Evolutionary conservation across 2,888 invertebrate genomes (phyloP).

Genomic region (Pachydiplax longipennis): DNA sequence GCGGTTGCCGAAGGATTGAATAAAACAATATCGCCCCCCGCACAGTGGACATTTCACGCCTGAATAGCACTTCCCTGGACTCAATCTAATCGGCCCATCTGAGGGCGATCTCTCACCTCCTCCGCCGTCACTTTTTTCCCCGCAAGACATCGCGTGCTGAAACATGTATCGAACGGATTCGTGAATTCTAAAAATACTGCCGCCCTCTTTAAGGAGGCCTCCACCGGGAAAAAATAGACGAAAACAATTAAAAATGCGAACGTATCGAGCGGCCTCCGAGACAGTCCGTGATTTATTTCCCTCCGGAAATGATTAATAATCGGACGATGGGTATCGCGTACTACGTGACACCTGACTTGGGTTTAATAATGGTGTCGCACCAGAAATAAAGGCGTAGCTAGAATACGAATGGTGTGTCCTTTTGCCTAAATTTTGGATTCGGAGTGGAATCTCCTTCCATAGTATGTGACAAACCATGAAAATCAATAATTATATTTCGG

Average conservation of each 20-base stretch:
- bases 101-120: neutral
- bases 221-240: neutral
- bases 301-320: neutral
- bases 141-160: constrained; percentile 25
- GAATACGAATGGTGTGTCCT: too few species aligned
- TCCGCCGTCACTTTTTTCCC: neutral
- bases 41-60: neutral
- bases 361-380: too few species aligned
- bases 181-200: constrained; percentile 35
- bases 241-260: neutral
- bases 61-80: neutral
- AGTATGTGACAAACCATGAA: too few species aligned
- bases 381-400: too few species aligned
- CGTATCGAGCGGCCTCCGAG: neutral
- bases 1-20: neutral
- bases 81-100: too few species aligned
- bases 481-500: too few species aligned
- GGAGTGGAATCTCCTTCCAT: too few species aligned
- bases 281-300: neutral
- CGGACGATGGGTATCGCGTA: neutral
- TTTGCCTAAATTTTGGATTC: too few species aligned
- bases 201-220: neutral
- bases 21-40: too few species aligned
- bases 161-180: constrained; percentile 38
- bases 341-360: neutral